Percentiles rank a stretch among this genome's conserved stretches.
Evolutionary conservation across 2,797 vertebrate species (phyloP).

Genomic region (Benthosema pterotum): DNA sequence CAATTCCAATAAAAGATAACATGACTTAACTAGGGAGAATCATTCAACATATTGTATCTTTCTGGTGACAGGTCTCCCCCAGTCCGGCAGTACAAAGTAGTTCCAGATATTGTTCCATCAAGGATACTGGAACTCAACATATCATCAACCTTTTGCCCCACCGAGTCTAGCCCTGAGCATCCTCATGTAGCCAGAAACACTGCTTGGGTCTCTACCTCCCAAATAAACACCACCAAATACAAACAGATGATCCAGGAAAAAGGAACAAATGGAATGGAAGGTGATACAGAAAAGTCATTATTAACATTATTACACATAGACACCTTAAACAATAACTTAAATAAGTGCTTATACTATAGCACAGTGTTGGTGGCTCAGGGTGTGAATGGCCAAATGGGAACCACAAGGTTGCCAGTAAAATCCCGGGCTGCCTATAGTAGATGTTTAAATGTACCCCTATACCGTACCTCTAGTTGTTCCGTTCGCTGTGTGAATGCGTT

Average conservation of each 20-base stretch:
- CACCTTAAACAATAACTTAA: too few relatives aligned
- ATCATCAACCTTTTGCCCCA: slow-evolving; percentile 27
- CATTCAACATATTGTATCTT: neutral
- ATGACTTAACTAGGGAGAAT: neutral
- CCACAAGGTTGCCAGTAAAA: too few relatives aligned
- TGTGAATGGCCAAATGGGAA: too few relatives aligned
- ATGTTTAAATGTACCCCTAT: too few relatives aligned
- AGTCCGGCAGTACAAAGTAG: slow-evolving; percentile 33
- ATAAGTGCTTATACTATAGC: too few relatives aligned
- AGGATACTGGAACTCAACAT: slow-evolving; percentile 29
- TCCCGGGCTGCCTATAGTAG: too few relatives aligned
- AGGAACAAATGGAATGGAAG: neutral
- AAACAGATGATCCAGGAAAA: slow-evolving; percentile 16
- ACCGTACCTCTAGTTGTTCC: too few relatives aligned
- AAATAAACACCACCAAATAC: slow-evolving; percentile 12
- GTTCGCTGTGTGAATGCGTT: too few relatives aligned
- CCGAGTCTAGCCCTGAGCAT: slow-evolving; percentile 14
- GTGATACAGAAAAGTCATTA: slow-evolving; percentile 35
- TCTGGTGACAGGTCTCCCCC: slow-evolving; percentile 47
- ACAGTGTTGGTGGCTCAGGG: too few relatives aligned
- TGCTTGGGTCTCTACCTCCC: slow-evolving; percentile 15
- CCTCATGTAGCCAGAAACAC: slow-evolving; percentile 29
- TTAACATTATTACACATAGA: too few relatives aligned
- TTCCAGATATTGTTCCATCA: slow-evolving; percentile 47
- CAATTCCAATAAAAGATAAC: neutral